Percentiles rank a stretch among this genome's conserved stretches.
Conservation (phyloP, 2,113 vertebrate genomes). For the Blennius ocellaris region DNA sequence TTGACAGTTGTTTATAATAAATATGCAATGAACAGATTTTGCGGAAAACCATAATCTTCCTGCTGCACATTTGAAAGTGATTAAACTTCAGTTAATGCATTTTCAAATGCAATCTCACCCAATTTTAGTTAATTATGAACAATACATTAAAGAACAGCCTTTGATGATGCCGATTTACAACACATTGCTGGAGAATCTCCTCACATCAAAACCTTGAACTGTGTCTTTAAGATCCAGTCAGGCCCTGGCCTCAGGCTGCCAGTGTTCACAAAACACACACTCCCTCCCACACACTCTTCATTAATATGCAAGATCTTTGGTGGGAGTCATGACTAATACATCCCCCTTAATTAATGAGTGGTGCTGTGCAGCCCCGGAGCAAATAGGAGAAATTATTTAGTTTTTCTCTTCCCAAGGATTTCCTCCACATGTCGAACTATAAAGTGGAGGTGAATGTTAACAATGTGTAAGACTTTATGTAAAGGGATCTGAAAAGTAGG, state of each 20-base stretch:
- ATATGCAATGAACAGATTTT: constrained; percentile 34
- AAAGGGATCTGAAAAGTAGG: constrained; percentile 22
- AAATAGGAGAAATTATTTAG: constrained; percentile 68
- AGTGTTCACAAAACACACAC: constrained; percentile 32
- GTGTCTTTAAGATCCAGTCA: constrained; percentile 48
- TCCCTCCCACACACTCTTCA: constrained; percentile 58
- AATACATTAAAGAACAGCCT: constrained; percentile 38
- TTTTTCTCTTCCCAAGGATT: constrained; percentile 57
- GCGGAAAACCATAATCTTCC: constrained; percentile 19
- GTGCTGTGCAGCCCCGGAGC: constrained; percentile 69
- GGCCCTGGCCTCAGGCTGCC: constrained; percentile 42
- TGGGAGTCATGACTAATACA: constrained; percentile 80
- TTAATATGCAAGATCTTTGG: constrained; percentile 73
- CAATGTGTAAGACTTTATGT: constrained; percentile 33
- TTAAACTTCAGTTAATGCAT: constrained; percentile 21
- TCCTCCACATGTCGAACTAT: constrained; percentile 55
- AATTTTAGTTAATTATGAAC: constrained; percentile 40
- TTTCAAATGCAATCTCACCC: constrained; percentile 36
- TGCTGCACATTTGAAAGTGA: constrained; percentile 19
- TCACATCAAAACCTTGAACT: constrained; percentile 29
- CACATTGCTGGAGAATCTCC: constrained; percentile 2
- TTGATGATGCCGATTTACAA: constrained; percentile 21
- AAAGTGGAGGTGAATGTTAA: constrained; percentile 58
- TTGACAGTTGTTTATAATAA: constrained; percentile 14
- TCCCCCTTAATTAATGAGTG: constrained; percentile 78